Conservation (phyloP, 2,888 invertebrate genomes). For the Unio delphinus region DNA sequence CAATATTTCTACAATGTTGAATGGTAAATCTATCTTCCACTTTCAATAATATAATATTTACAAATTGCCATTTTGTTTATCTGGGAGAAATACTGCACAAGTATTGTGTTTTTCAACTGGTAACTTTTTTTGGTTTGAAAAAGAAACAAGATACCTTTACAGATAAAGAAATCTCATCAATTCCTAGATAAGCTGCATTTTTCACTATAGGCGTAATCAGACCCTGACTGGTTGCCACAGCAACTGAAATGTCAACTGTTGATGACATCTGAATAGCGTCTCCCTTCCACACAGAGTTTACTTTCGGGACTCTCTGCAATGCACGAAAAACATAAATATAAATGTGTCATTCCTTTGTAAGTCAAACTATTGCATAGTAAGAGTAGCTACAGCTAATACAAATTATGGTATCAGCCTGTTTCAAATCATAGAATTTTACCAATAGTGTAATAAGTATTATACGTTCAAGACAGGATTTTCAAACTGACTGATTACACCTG, state of each 20-base stretch:
- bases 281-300: conserved; percentile 69
- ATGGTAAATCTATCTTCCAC: too few species aligned
- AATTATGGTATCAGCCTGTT: too few species aligned
- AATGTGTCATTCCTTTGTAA: neutral
- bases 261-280: conserved; percentile 39
- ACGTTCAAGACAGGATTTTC: too few species aligned
- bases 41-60: too few species aligned
- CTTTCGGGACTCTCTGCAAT: conserved; percentile 68
- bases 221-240: conserved; percentile 94
- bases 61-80: neutral
- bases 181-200: conserved; percentile 82
- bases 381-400: too few species aligned
- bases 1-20: too few species aligned
- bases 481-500: too few species aligned
- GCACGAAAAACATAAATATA: conserved; percentile 1
- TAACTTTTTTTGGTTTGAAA: neutral
- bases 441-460: too few species aligned
- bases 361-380: too few species aligned
- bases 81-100: too few species aligned
- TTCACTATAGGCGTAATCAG: conserved; percentile 96
- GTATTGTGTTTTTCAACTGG: too few species aligned
- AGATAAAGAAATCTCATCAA: conserved; percentile 75
- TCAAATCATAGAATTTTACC: too few species aligned
- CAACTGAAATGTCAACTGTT: conserved; percentile 92
- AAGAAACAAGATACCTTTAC: conserved; percentile 75